Conservation (phyloP, 2,888 invertebrate species). For the Euclidia mi region DNA sequence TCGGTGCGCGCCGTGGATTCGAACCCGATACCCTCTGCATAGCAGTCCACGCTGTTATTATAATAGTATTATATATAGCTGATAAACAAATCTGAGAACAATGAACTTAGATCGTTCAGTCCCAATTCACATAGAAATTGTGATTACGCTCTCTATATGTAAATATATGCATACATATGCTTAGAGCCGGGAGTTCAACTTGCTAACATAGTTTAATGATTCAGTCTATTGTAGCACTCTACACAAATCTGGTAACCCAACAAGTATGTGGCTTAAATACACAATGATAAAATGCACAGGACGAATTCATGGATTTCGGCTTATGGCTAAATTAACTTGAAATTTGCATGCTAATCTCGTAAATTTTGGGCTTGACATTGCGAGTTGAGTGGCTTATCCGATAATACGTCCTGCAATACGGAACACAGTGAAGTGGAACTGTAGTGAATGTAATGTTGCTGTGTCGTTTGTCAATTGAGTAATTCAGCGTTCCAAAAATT, state of each 20-base stretch:
- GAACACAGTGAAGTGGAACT: too few species aligned
- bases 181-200: slow-evolving; percentile 3
- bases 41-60: too few species aligned
- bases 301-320: slow-evolving; percentile 45
- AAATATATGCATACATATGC: slow-evolving; percentile 2
- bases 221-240: slow-evolving; percentile 13
- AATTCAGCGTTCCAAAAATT: too few species aligned
- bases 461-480: too few species aligned
- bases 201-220: slow-evolving; percentile 15
- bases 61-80: too few species aligned
- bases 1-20: too few species aligned
- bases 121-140: not conserved
- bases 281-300: slow-evolving; percentile 51
- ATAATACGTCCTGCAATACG: not conserved
- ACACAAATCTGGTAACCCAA: slow-evolving; percentile 26
- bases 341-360: too few species aligned
- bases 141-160: not conserved
- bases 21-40: too few species aligned
- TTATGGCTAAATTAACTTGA: slow-evolving; percentile 70
- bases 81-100: too few species aligned
- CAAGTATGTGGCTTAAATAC: slow-evolving; percentile 42
- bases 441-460: too few species aligned
- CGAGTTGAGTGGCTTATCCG: slow-evolving; percentile 25
- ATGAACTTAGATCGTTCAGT: too few species aligned
- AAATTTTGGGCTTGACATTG: too few species aligned